Conservation (phyloP, 2,113 vertebrate species). For the Pelusios castaneus region DNA sequence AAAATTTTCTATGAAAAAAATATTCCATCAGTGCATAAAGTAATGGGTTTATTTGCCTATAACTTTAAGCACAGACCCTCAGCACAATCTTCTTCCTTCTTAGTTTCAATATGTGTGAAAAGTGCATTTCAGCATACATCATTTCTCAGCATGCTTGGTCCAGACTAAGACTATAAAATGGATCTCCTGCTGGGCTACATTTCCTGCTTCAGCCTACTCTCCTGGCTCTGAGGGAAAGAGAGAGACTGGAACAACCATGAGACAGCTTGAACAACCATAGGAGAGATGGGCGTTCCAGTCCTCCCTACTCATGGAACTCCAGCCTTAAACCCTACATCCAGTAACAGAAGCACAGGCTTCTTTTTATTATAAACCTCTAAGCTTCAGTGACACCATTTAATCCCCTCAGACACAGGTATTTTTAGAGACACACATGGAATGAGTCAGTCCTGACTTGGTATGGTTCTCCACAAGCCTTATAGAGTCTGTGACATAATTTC, state of each 20-base stretch:
- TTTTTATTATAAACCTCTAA: background rate
- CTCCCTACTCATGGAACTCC: background rate
- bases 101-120: background rate
- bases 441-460: background rate
- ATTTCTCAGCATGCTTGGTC: background rate
- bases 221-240: background rate
- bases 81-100: background rate
- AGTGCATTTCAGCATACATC: background rate
- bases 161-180: background rate
- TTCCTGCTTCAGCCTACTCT: background rate
- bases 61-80: background rate
- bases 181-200: no score
- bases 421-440: background rate
- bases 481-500: background rate
- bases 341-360: background rate
- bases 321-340: background rate
- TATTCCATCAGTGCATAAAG: background rate
- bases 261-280: background rate
- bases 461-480: fast-evolving
- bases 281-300: background rate
- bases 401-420: background rate
- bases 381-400: background rate
- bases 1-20: background rate
- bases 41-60: background rate
- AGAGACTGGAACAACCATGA: background rate